Conservation (phyloP, 2,888 invertebrate species). For the Macrosiphum euphorbiae region DNA sequence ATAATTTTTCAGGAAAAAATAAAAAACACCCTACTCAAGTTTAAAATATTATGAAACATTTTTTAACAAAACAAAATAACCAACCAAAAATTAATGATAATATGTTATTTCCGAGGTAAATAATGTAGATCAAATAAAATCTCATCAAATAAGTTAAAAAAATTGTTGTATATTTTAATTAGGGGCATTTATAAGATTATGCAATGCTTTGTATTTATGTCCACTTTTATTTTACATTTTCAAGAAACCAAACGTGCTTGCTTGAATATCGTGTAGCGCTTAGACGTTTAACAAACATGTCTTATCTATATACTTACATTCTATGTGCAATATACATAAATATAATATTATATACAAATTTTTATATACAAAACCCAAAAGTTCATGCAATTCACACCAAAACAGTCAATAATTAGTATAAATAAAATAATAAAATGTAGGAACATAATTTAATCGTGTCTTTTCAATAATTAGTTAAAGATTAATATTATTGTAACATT, state of each 20-base stretch:
- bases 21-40: not conserved
- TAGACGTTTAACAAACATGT: not conserved
- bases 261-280: not conserved
- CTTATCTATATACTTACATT: slow-evolving; percentile 34
- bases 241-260: not conserved
- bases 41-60: slow-evolving; percentile 1
- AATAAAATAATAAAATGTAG: slow-evolving; percentile 35
- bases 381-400: slow-evolving; percentile 59
- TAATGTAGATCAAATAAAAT: not conserved
- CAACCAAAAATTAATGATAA: not conserved
- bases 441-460: slow-evolving; percentile 34
- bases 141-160: not conserved
- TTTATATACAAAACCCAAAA: slow-evolving; percentile 43
- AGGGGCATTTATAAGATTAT: not conserved
- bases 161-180: not conserved
- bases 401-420: slow-evolving; percentile 52
- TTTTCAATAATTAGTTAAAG: slow-evolving; percentile 35
- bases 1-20: not conserved
- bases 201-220: not conserved
- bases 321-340: slow-evolving; percentile 53
- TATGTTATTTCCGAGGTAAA: not conserved
- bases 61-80: slow-evolving; percentile 36
- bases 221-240: not conserved
- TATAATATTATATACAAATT: slow-evolving; percentile 22
- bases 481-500: not conserved